phyloP scores from a whole-genome alignment of 37 sponge, comb jelly and placozoan genomes.

The Lycopodina hypogea region DNA sequence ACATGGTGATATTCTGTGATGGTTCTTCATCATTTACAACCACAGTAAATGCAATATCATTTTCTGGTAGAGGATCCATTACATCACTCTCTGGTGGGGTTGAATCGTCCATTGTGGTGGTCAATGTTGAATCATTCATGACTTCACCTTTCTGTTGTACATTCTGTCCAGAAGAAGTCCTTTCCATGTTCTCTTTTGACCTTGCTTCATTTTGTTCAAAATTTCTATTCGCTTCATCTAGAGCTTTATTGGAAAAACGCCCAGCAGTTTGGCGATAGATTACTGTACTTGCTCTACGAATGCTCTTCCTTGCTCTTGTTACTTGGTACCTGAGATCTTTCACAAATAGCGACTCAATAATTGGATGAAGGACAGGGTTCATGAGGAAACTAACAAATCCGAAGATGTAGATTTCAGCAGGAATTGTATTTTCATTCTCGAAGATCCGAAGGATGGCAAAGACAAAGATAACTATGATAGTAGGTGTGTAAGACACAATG shows the following conservation, averaged over 20 bases:
- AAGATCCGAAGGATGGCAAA: neutral
- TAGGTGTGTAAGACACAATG: slow-evolving; percentile 55
- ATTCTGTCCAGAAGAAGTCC: too few relatives aligned
- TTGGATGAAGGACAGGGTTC: slow-evolving; percentile 69
- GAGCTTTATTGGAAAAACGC: neutral
- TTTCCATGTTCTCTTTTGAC: neutral
- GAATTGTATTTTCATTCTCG: slow-evolving; percentile 17
- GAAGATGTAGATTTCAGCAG: slow-evolving; percentile 45
- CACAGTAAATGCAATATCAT: too few relatives aligned
- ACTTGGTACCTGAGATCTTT: slow-evolving; percentile 58
- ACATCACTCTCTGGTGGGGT: too few relatives aligned
- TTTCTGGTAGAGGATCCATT: too few relatives aligned
- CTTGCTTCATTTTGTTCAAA: slow-evolving; percentile 13
- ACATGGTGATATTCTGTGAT: too few relatives aligned
- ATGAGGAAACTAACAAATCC: too few relatives aligned
- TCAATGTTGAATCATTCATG: too few relatives aligned
- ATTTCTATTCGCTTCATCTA: slow-evolving; percentile 34
- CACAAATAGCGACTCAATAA: slow-evolving; percentile 76
- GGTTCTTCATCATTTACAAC: too few relatives aligned
- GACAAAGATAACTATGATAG: slow-evolving; percentile 29
- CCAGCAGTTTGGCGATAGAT: slow-evolving; percentile 16
- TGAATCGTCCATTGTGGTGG: too few relatives aligned
- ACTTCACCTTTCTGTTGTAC: too few relatives aligned
- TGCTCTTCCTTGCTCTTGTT: slow-evolving; percentile 3
- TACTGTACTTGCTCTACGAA: slow-evolving; percentile 17